Conservation (phyloP, 2,113 vertebrate species). For the Chroicocephalus ridibundus region DNA sequence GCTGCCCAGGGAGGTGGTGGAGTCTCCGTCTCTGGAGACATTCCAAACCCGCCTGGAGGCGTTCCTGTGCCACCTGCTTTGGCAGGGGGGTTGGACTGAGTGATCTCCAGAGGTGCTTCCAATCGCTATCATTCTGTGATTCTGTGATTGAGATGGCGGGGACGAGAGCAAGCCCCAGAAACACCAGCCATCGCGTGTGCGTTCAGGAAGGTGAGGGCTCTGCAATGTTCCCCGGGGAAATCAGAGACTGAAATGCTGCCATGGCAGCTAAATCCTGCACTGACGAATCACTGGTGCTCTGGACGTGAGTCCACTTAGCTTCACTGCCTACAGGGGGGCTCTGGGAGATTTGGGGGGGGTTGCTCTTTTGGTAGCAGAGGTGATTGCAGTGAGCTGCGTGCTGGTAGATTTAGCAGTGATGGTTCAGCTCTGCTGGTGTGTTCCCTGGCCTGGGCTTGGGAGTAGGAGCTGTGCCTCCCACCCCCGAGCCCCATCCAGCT, state of each 20-base stretch:
- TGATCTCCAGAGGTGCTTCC: no score
- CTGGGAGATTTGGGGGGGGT: background rate
- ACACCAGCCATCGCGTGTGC: rapidly evolving
- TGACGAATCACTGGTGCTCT: background rate
- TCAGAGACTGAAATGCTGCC: background rate
- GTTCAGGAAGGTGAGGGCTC: background rate
- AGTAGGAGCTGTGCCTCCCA: background rate
- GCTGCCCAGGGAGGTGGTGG: no score
- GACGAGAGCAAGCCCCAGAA: background rate
- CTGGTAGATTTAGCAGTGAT: background rate
- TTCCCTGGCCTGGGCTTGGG: background rate
- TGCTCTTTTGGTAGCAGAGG: background rate
- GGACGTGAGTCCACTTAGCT: background rate
- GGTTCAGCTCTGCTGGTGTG: rapidly evolving
- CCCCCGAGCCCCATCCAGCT: background rate
- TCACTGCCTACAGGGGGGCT: background rate
- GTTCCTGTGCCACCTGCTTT: no score
- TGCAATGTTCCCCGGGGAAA: background rate
- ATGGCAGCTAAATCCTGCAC: background rate
- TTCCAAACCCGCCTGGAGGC: no score
- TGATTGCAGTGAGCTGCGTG: rapidly evolving
- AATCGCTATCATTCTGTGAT: no score
- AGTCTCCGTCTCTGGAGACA: no score
- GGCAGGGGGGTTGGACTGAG: no score
- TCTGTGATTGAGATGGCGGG: no score